A percentile compares a stretch with the other conserved stretches of the same genome.
Evolutionary conservation across 2,888 invertebrate genomes (phyloP).

Genomic region (Pachliopta kotzebuea): DNA sequence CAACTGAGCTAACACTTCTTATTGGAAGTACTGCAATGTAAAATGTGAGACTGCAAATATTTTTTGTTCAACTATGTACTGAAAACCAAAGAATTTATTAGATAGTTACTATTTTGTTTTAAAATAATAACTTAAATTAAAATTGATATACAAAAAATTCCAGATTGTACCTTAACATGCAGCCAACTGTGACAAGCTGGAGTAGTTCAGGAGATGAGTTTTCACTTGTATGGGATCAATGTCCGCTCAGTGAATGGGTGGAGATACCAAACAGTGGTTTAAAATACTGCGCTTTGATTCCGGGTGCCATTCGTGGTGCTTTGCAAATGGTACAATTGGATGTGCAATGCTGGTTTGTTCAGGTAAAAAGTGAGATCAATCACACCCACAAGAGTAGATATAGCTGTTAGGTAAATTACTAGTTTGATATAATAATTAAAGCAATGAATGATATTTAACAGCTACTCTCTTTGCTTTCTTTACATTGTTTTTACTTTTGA

Average conservation of each 20-base stretch:
- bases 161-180: conserved; percentile 93
- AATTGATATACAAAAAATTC: conserved; percentile 33
- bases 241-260: conserved; percentile 98
- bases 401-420: too few relatives aligned
- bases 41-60: too few relatives aligned
- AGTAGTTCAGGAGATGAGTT: conserved; percentile 97
- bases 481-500: too few relatives aligned
- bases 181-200: conserved; percentile 97
- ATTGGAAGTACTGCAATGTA: too few relatives aligned
- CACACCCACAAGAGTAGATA: too few relatives aligned
- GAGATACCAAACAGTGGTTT: conserved; percentile 93
- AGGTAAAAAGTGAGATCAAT: conserved; percentile 59
- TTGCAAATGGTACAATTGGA: conserved; percentile 99
- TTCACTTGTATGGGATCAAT: conserved; percentile 95
- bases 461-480: too few relatives aligned
- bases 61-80: too few relatives aligned
- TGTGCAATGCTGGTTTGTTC: conserved; percentile 95
- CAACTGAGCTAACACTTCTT: too few relatives aligned
- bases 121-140: neutral
- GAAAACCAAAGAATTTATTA: too few relatives aligned
- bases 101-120: too few relatives aligned
- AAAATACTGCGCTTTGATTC: conserved; percentile 95
- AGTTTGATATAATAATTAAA: too few relatives aligned
- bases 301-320: conserved; percentile 95
- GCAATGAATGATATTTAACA: too few relatives aligned